Evolutionary conservation across 2,797 vertebrate genomes (phyloP).

Genomic region (Tympanoctomys barrerae): DNA sequence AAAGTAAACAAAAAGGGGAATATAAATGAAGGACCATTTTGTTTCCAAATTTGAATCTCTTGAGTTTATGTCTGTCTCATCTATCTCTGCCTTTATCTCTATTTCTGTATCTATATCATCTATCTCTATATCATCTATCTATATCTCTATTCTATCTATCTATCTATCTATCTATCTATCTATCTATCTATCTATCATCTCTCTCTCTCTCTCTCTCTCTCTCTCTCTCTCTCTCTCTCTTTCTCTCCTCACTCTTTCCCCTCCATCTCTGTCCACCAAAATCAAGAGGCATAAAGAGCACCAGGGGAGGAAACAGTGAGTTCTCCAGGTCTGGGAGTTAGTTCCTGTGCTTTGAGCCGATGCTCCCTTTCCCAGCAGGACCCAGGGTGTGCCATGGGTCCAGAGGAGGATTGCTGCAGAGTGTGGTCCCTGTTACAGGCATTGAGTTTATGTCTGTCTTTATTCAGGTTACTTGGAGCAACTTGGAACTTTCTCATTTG

Average conservation of each 20-base stretch:
- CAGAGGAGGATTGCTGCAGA: neutral
- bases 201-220: no score
- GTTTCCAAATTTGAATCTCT: neutral
- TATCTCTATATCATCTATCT: no score
- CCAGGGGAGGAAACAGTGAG: neutral
- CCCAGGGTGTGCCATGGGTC: accelerated
- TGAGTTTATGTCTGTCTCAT: neutral
- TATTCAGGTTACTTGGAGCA: conserved; percentile 92
- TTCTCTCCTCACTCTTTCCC: no score
- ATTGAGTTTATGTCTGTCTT: conserved; percentile 79
- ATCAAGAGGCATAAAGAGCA: conserved; percentile 5
- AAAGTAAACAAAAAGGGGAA: no score
- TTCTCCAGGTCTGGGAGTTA: neutral
- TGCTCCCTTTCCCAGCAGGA: neutral
- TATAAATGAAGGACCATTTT: neutral
- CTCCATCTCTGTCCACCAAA: neutral
- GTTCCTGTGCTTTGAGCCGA: neutral
- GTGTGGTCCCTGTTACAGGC: conserved; percentile 87
- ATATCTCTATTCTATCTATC: no score
- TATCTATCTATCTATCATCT: no score
- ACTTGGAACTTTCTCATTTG: conserved; percentile 92
- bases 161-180: conserved; percentile 55
- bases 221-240: neutral
- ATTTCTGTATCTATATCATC: no score
- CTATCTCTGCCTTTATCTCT: neutral